These are phyloP conservation scores for Aviceda subcristata DNA, from an alignment of 2,113 vertebrate species.

Conservation along the genomic window DNA sequence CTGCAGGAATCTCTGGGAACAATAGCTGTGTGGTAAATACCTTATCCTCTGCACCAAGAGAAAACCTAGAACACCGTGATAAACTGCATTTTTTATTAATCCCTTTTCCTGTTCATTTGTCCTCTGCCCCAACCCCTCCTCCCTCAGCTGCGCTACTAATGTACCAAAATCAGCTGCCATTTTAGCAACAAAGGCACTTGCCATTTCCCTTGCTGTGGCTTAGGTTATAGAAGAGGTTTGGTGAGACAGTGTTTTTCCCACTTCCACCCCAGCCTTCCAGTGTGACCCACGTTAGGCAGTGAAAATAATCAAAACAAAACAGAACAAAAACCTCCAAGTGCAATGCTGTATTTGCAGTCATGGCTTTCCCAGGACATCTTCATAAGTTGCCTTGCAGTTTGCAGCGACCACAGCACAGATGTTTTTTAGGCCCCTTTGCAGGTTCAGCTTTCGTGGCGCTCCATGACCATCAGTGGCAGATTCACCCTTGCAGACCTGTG, in stretches of 20 bases:
- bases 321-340: background rate
- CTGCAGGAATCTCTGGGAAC: background rate
- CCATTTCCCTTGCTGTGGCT: background rate
- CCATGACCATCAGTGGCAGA: no score
- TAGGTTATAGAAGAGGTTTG: background rate
- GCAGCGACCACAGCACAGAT: background rate
- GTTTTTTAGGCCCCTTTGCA: background rate
- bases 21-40: background rate
- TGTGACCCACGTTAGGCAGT: accelerated
- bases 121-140: background rate
- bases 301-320: background rate
- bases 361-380: background rate
- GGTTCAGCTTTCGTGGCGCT: background rate
- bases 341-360: background rate
- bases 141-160: background rate
- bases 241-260: background rate
- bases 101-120: background rate
- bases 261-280: background rate
- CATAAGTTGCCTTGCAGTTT: background rate
- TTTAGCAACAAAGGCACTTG: background rate
- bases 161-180: background rate
- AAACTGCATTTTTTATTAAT: background rate
- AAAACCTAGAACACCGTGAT: background rate
- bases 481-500: background rate
- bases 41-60: background rate